Conservation (phyloP, 2,113 vertebrate genomes). For the Typhlomys cinereus region DNA sequence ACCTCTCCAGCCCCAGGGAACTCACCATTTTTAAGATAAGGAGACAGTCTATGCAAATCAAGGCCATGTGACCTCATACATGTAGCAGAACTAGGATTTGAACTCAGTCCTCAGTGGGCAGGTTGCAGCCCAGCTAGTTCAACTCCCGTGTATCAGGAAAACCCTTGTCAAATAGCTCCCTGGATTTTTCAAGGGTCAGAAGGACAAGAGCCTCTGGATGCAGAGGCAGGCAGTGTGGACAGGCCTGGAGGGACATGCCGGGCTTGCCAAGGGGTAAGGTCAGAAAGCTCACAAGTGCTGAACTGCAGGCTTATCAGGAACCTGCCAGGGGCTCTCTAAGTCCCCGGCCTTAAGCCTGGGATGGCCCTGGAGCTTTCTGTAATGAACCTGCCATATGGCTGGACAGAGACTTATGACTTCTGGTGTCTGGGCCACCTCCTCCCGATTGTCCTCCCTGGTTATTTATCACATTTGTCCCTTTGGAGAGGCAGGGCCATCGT, state of each 20-base stretch:
- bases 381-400: slow-evolving; percentile 72
- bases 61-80: neutral
- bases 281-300: accelerated
- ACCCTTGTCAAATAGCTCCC: neutral
- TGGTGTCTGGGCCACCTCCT: slow-evolving; percentile 62
- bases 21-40: neutral
- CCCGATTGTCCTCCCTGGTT: slow-evolving; percentile 72
- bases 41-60: neutral
- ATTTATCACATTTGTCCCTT: slow-evolving; percentile 79
- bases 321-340: accelerated
- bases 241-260: accelerated
- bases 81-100: neutral
- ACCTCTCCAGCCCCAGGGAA: no score
- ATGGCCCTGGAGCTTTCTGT: slow-evolving; percentile 43
- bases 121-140: neutral
- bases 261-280: no score
- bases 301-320: neutral
- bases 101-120: neutral
- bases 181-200: neutral
- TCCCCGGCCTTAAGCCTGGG: neutral
- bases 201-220: neutral
- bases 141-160: neutral
- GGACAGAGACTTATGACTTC: slow-evolving; percentile 81
- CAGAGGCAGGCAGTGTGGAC: no score
- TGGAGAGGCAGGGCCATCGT: slow-evolving; percentile 69